Evolutionary conservation across 2,888 invertebrate species (phyloP).

Genomic region (Cantharis nigra): DNA sequence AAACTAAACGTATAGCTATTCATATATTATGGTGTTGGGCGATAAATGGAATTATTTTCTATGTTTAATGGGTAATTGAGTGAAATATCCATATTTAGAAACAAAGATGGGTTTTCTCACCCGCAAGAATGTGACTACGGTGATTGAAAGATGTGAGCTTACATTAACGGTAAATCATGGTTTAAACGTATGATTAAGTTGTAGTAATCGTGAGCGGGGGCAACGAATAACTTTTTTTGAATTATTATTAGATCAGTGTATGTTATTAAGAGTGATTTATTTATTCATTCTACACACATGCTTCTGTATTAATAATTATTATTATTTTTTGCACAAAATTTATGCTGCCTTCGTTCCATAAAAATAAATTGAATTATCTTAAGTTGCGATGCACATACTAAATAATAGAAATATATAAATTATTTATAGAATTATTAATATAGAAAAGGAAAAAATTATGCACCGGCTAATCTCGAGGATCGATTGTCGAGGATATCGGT

Average conservation of each 20-base stretch:
- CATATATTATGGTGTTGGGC: not conserved
- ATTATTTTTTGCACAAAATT: not conserved
- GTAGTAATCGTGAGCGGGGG: conserved; percentile 12
- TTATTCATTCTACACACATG: conserved; percentile 9
- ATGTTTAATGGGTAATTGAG: conserved; percentile 12
- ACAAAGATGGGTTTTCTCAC: conserved; percentile 22
- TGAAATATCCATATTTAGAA: conserved; percentile 22
- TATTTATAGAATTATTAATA: not conserved
- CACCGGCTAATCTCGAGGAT: not conserved
- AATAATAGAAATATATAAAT: not conserved
- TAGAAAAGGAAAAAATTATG: not conserved
- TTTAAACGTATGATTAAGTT: conserved; percentile 24
- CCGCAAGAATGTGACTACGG: conserved; percentile 23
- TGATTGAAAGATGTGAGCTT: conserved; percentile 24
- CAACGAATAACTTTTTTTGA: conserved; percentile 11
- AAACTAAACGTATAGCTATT: not conserved
- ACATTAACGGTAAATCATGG: conserved; percentile 22
- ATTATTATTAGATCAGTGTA: conserved; percentile 20
- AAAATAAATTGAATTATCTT: not conserved
- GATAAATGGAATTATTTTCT: conserved; percentile 1
- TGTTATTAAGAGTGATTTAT: conserved; percentile 22
- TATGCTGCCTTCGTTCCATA: not conserved
- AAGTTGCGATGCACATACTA: not conserved
- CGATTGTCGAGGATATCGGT: not conserved
- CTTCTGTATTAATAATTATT: conserved; percentile 4